Conservation (phyloP, 92 coral and sea anemone genomes). For the Meandrina meandrites region DNA sequence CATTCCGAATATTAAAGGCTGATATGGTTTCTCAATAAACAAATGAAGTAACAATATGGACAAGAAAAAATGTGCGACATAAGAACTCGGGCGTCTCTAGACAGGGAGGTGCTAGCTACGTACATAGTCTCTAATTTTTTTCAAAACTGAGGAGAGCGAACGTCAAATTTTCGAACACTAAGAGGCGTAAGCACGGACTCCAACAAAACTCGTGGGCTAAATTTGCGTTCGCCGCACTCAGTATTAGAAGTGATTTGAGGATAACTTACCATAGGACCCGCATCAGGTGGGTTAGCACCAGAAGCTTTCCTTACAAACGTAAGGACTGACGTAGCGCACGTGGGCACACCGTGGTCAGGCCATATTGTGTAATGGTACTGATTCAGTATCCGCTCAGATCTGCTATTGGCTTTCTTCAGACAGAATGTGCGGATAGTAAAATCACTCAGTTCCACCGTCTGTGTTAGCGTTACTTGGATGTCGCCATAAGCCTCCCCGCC, state of each 20-base stretch:
- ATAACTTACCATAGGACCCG: constrained; percentile 94
- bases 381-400: constrained; percentile 65
- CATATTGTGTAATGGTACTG: constrained; percentile 97
- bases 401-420: constrained; percentile 60
- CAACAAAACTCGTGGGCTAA: too few relatives aligned
- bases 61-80: too few relatives aligned
- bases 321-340: constrained; percentile 81
- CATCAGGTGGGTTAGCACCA: constrained; percentile 81
- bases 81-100: too few relatives aligned
- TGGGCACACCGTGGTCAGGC: constrained; percentile 99
- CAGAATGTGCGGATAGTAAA: constrained; percentile 80
- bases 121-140: too few relatives aligned
- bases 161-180: too few relatives aligned
- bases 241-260: background rate
- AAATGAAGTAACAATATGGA: too few relatives aligned
- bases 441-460: constrained; percentile 85
- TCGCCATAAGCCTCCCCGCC: constrained; percentile 67
- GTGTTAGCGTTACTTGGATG: constrained; percentile 63
- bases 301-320: constrained; percentile 94
- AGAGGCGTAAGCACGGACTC: too few relatives aligned
- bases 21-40: too few relatives aligned
- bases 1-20: too few relatives aligned
- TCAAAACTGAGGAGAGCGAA: too few relatives aligned
- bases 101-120: too few relatives aligned
- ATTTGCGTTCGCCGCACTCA: background rate